Conservation (phyloP, 30 jellyfish, hydroid and myxozoan genomes). For the Aurelia sp. region DNA sequence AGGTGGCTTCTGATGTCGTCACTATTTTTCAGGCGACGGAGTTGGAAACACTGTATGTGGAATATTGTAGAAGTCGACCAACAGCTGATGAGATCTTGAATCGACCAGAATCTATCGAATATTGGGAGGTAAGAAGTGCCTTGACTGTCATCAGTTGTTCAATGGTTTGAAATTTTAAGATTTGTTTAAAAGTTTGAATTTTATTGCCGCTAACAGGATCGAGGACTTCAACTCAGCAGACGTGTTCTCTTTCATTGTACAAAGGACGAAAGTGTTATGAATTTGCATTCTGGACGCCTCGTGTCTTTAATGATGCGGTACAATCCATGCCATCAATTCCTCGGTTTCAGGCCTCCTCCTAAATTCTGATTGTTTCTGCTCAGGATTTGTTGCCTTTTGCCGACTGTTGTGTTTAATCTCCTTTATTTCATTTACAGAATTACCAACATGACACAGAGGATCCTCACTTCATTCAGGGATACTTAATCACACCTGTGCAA, state of each 20-base stretch:
- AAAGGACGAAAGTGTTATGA: too few species aligned
- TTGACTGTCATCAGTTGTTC: too few species aligned
- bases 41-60: constrained; percentile 77
- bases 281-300: too few species aligned
- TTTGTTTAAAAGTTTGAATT: not conserved
- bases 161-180: too few species aligned
- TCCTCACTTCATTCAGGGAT: constrained; percentile 87
- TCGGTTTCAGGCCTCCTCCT: too few species aligned
- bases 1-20: too few species aligned
- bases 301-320: too few species aligned
- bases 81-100: constrained; percentile 85
- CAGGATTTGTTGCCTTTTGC: not conserved
- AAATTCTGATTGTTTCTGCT: not conserved
- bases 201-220: not conserved
- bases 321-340: too few species aligned
- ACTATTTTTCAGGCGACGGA: constrained; percentile 63
- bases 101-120: constrained; percentile 89
- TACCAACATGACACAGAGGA: constrained; percentile 88
- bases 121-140: constrained; percentile 80
- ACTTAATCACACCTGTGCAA: constrained; percentile 91
- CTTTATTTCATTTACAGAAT: constrained; percentile 34
- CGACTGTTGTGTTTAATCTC: not conserved
- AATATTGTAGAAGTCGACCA: constrained; percentile 85
- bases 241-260: too few species aligned
- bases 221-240: not conserved